Base-by-base conservation (phyloP, 1,140 invertebrate species). In the Sinella curviseta region DNA sequence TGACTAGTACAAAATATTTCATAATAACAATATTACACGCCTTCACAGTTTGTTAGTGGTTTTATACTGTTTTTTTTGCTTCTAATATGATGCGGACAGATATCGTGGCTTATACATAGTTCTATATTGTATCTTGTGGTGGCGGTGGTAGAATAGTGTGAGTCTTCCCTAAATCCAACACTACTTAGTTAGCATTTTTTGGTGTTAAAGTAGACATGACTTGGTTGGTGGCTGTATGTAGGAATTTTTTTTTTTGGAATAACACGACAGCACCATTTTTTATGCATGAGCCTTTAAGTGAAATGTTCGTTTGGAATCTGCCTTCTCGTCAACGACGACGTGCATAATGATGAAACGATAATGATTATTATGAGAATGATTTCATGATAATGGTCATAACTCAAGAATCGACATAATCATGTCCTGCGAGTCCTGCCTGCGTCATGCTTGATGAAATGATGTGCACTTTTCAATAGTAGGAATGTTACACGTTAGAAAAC, bases 11-110 rank as follows among this genome's bases (percentile, higher is more conserved):
- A 70, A 70, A 70, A 70, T 31, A 8, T 30, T 70, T 70, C 65
- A 70, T 70, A 70, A 70, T 70, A 70, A 70, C 65, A 70, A 70
- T 70, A 70, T 70, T 70, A 70, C 24, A 70, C 26, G 65, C 65
- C 31, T 70, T 70, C 26, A 24, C 24, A 70, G 65, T 70, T 70
- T 70, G 65, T 70, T 70, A 60, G 57, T 26, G 57, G 57, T 48
- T n/a, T n/a, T n/a, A n/a, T n/a, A n/a, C n/a, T n/a, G n/a, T n/a
- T n/a, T n/a, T n/a, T n/a, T n/a, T n/a, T n/a, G n/a, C n/a, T n/a
- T n/a, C n/a, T n/a, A n/a, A n/a, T n/a, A n/a, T n/a, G n/a, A n/a
- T n/a, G n/a, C n/a, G n/a, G n/a, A n/a, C n/a, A n/a, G n/a, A n/a
- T n/a, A n/a, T n/a, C n/a, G n/a, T n/a, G n/a, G n/a, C n/a, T n/a